Evolutionary conservation across 2,888 invertebrate genomes (phyloP).

Genomic region (Dioctria linearis): DNA sequence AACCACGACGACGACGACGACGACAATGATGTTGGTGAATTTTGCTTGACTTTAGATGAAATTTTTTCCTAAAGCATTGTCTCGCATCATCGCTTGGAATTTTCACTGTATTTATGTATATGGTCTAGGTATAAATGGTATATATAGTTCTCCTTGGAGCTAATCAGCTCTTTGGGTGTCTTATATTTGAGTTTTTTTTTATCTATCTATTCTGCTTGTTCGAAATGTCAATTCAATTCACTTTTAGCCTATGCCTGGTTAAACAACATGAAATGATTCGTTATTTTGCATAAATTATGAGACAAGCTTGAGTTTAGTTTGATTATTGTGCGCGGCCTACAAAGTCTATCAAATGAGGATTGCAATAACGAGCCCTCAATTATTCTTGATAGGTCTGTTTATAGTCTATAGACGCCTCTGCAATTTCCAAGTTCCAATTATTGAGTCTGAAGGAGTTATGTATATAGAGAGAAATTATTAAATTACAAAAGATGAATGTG

Average conservation of each 20-base stretch:
- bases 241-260: constrained; percentile 28
- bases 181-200: constrained; percentile 10
- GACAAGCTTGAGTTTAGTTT: constrained; percentile 19
- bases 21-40: background rate
- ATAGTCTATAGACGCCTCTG: constrained; percentile 24
- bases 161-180: constrained; percentile 33
- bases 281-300: constrained; percentile 48
- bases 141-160: background rate
- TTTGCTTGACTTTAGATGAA: background rate
- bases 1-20: too few species aligned
- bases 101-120: background rate
- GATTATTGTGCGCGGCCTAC: constrained; percentile 28
- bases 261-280: constrained; percentile 41
- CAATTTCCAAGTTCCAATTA: constrained; percentile 36
- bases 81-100: constrained; percentile 1
- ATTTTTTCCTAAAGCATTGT: constrained; percentile 22
- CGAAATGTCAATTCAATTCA: constrained; percentile 43
- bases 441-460: background rate
- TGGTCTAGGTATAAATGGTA: background rate
- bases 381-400: constrained; percentile 37
- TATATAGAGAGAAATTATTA: background rate
- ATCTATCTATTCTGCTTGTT: constrained; percentile 1
- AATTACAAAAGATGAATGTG: constrained; percentile 10
- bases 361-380: constrained; percentile 38
- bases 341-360: background rate